Base-by-base conservation (phyloP, 1,140 invertebrate genomes). In the Pararge aegeria region DNA sequence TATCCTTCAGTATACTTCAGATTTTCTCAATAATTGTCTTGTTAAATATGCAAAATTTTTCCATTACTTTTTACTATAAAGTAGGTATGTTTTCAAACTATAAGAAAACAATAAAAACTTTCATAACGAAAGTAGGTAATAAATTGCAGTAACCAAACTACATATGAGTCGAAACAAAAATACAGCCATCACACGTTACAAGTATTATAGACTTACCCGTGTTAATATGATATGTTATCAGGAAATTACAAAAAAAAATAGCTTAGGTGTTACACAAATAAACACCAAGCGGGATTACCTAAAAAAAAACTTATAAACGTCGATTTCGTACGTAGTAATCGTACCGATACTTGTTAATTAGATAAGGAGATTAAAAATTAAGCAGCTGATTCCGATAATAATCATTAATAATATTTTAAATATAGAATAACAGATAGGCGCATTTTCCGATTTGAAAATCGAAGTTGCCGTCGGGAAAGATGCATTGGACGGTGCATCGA, bases 321-420 rank as follows among this genome's bases (percentile, higher is more conserved):
- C 46, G 27, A 60, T 60, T 53, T 60, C 27, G 29, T 37, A 29
- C 50, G 29, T 44, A 19, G 37, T 61, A 55, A 61, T 61, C 59
- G 6, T 12, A 10, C 4, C 10, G 30, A 37, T 34, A 52, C 50
- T 37, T 52, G 27, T 19, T 34, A 19, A 12, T 37, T 5, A 12
- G 52, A 54, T 49, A 55, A 60, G 53, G 4, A 49, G 59, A 61
- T 61, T 55, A 61, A 50, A 51, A 61, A 50, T 55, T 29, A 50
- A 61, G 52, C 55, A 61, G 59, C 52, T 24, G 19, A 38, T 18
- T 34, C 10, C 20, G 59, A 61, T 61, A 55, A 61, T 34, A 50
- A 50, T 58, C 19, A 61, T 61, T 30, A 61, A 20, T 49, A 19
- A 37, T 37, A 27, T 34, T 42, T 60, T 15, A 61, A 61, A 38